Evolutionary conservation across 2,888 invertebrate species (phyloP), one percentile per base, ranked within the genome.

Genomic region (Cyclophora punctaria): DNA sequence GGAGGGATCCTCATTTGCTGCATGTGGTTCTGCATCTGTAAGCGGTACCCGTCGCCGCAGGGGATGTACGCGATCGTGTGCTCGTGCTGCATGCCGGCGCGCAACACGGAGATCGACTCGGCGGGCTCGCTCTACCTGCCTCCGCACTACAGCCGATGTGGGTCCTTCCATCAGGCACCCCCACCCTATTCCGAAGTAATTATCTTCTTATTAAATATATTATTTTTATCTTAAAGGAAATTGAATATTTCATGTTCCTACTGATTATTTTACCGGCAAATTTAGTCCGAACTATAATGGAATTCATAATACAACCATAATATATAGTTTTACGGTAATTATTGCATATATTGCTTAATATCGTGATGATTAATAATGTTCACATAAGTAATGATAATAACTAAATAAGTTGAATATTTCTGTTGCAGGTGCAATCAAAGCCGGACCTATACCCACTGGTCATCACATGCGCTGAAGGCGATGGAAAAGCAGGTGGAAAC

Each of bases 391-490:
- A 20, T 20, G 20, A 20, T 20, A 20, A 20, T 20, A 20, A 20
- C 20, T 20, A 20, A 20, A 20, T 20, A 20, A 20, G 20, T 20
- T 20, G 20, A 20, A 20, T 20, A 20, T 20, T 20, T 37, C 46
- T 41, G 37, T 51, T 51, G n/a, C 71, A 95, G 95, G 95, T 95
- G 59, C 94, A 95, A 52, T 93, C 95, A 7, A 96, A 96, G 67
- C 96, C 96, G 5, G 95, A 96, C 72, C 83, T 96, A 5, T 96
- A 96, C 73, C 96, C 96, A 2, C 82, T 96, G 52, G 96, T 96
- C 47, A 95, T 95, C 67, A 95, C 94, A 47, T 95, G 94, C 62
- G 92, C 92, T 46, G 93, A 93, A 66, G 91, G 92, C 6, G 91
- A 92, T 47, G 93, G 92, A 55, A 93, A 92, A 71, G 83, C 89